Conservation (phyloP, 37 sponge, comb jelly and placozoan species). For the Geodia barretti region DNA sequence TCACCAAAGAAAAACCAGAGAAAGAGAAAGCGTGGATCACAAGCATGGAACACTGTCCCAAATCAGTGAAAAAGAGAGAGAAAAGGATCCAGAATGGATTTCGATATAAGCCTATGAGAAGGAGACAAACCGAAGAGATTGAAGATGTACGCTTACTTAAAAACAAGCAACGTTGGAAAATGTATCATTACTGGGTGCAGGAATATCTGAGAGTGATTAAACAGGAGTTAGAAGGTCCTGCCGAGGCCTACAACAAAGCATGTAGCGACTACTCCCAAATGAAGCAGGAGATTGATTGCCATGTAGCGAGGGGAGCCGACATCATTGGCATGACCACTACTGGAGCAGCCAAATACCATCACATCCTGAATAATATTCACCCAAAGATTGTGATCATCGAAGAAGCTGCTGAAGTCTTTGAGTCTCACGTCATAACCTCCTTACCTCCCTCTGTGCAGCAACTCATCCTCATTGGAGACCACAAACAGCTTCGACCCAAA, state of each 20-base stretch:
- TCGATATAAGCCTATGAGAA: slow-evolving; percentile 50
- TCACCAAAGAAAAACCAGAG: too few species aligned
- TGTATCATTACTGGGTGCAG: slow-evolving; percentile 73
- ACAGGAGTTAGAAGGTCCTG: not conserved
- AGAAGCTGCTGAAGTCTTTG: slow-evolving; percentile 97
- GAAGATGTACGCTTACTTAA: slow-evolving; percentile 28
- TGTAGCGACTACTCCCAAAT: slow-evolving; percentile 23
- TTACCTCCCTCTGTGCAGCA: slow-evolving; percentile 85
- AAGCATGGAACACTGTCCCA: slow-evolving; percentile 52
- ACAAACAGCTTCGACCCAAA: slow-evolving; percentile 90
- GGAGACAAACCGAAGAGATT: slow-evolving; percentile 20
- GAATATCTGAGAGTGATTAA: slow-evolving; percentile 17
- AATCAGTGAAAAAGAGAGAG: slow-evolving; percentile 13
- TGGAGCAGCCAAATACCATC: slow-evolving; percentile 86
- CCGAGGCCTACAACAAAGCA: slow-evolving; percentile 25
- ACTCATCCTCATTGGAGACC: slow-evolving; percentile 94
- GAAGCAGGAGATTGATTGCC: slow-evolving; percentile 42
- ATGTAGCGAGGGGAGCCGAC: slow-evolving; percentile 52
- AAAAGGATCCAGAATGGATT: slow-evolving; percentile 37
- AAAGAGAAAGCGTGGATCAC: too few species aligned
- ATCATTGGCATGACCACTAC: slow-evolving; percentile 95
- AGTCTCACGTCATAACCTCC: slow-evolving; percentile 85
- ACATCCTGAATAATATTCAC: slow-evolving; percentile 51
- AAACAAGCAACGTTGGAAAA: slow-evolving; percentile 47
- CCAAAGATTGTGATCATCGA: slow-evolving; percentile 95